Evolutionary conservation across 2,888 invertebrate species (phyloP).

Genomic region (Oligia strigilis): DNA sequence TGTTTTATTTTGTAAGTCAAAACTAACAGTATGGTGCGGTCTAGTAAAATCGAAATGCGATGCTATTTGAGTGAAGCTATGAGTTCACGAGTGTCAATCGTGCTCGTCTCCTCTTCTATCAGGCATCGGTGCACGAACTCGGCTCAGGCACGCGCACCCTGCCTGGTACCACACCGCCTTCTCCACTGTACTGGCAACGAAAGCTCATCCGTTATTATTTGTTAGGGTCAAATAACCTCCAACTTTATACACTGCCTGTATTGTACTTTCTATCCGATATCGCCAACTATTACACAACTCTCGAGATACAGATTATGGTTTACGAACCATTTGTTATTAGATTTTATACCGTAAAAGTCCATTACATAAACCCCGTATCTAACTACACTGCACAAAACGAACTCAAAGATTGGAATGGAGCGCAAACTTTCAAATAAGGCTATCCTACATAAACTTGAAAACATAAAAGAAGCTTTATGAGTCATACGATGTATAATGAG

Average conservation of each 20-base stretch:
- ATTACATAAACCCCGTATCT: slow-evolving; percentile 73
- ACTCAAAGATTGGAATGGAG: slow-evolving; percentile 69
- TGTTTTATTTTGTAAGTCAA: slow-evolving; percentile 25
- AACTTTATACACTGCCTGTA: slow-evolving; percentile 70
- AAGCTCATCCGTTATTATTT: slow-evolving; percentile 76
- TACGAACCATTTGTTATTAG: slow-evolving; percentile 73
- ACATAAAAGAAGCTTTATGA: slow-evolving; percentile 50
- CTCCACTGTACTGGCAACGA: slow-evolving; percentile 47
- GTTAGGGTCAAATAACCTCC: slow-evolving; percentile 75
- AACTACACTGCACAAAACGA: slow-evolving; percentile 70
- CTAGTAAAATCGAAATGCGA: slow-evolving; percentile 73
- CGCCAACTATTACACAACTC: slow-evolving; percentile 78
- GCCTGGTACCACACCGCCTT: slow-evolving; percentile 50
- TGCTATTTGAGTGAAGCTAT: slow-evolving; percentile 76
- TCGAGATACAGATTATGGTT: slow-evolving; percentile 77
- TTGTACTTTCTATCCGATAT: slow-evolving; percentile 88
- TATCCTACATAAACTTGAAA: slow-evolving; percentile 54
- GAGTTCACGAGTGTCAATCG: slow-evolving; percentile 83
- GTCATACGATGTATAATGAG: slow-evolving; percentile 47
- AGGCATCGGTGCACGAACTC: slow-evolving; percentile 84
- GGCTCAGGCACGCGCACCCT: slow-evolving; percentile 69
- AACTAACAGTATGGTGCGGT: slow-evolving; percentile 35
- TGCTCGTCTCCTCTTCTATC: slow-evolving; percentile 85
- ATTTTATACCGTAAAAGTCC: slow-evolving; percentile 69
- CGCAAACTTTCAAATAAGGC: slow-evolving; percentile 69